Conservation (phyloP, 2,888 invertebrate genomes). For the Andrena dorsata region DNA sequence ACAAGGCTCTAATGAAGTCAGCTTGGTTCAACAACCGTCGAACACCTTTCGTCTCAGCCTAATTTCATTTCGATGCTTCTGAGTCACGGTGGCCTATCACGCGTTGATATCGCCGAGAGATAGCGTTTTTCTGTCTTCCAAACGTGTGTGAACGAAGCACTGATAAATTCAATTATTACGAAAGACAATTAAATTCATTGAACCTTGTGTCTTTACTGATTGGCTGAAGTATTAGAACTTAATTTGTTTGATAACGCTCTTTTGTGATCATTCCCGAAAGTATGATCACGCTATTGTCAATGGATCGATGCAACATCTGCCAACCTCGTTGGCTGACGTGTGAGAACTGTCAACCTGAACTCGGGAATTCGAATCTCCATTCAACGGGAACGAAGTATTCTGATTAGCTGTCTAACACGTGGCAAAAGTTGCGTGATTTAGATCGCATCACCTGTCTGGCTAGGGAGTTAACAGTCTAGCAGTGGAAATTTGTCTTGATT, state of each 20-base stretch:
- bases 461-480: background rate
- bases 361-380: background rate
- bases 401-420: constrained; percentile 10
- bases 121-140: too few relatives aligned
- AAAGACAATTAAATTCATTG: too few relatives aligned
- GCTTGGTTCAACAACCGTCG: constrained; percentile 66
- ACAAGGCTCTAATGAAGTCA: constrained; percentile 59
- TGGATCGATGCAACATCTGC: background rate
- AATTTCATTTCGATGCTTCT: background rate
- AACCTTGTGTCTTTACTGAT: too few relatives aligned
- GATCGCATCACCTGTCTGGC: background rate
- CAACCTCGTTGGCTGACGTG: background rate
- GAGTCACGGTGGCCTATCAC: background rate
- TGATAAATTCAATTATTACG: too few relatives aligned
- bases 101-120: too few relatives aligned
- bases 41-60: constrained; percentile 11
- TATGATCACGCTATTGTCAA: background rate
- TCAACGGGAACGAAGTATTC: constrained; percentile 3
- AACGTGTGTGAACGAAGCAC: too few relatives aligned
- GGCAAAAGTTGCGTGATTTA: constrained; percentile 2
- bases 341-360: background rate
- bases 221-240: too few relatives aligned
- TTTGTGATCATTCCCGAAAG: background rate
- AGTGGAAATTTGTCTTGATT: background rate
- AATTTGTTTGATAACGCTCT: too few relatives aligned